A percentile compares a stretch with the other conserved stretches of the same genome.
Conservation (phyloP, 2,113 vertebrate genomes). For the Charina bottae region DNA sequence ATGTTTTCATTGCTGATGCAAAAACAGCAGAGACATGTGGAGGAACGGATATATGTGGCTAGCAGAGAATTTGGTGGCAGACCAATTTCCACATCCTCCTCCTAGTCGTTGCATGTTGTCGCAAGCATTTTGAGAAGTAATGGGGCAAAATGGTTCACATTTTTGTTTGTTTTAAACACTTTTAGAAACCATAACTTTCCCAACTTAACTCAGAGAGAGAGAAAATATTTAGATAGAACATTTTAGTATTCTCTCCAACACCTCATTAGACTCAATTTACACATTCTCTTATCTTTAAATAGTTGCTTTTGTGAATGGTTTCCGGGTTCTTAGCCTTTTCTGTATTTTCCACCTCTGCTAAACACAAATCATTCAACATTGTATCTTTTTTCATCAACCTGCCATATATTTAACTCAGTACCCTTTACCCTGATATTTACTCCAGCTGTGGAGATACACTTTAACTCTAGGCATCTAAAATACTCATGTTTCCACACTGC, state of each 20-base stretch:
- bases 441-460: background rate
- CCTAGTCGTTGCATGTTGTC: background rate
- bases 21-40: background rate
- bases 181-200: background rate
- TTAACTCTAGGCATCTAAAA: background rate
- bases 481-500: background rate
- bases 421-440: background rate
- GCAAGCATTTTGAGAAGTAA: background rate
- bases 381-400: background rate
- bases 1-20: background rate
- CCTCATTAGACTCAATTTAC: background rate
- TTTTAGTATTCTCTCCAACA: background rate
- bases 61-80: background rate
- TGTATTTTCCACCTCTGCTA: background rate
- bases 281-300: background rate
- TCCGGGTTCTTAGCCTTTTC: background rate
- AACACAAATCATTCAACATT: background rate
- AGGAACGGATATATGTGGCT: background rate
- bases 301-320: background rate
- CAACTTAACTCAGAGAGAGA: background rate
- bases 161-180: background rate
- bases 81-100: background rate
- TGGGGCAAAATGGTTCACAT: background rate
- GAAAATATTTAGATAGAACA: background rate
- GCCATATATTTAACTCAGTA: background rate